Evolutionary conservation across 2,113 vertebrate species (phyloP).

Genomic region (Datnioides undecimradiatus): DNA sequence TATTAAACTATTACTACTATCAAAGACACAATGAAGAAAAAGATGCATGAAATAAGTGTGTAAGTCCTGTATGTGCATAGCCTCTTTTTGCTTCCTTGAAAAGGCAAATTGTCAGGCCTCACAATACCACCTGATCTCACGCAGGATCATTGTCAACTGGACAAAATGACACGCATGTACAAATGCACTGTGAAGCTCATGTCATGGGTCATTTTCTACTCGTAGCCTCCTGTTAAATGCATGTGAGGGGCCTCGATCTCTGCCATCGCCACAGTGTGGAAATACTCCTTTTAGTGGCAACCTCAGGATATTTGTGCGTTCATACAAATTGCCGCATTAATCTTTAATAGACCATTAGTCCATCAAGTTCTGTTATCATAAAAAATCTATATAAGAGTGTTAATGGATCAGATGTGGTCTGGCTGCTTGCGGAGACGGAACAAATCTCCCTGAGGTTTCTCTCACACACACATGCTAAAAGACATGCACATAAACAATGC

Average conservation of each 20-base stretch:
- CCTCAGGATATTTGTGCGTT: slow-evolving; percentile 49
- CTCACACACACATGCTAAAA: not conserved
- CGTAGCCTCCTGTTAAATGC: slow-evolving; percentile 19
- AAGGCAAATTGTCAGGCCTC: not conserved
- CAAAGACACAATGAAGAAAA: not conserved
- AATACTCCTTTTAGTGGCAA: slow-evolving; percentile 30
- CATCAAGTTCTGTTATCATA: slow-evolving; percentile 43
- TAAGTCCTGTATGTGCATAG: not conserved
- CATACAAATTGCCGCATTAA: slow-evolving; percentile 35
- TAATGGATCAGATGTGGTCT: slow-evolving; percentile 46
- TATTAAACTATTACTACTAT: not conserved
- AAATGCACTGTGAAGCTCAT: not conserved
- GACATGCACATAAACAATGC: not conserved
- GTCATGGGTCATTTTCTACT: slow-evolving; percentile 25
- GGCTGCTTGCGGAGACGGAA: slow-evolving; percentile 20
- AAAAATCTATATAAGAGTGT: slow-evolving; percentile 26
- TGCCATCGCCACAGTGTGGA: slow-evolving; percentile 26
- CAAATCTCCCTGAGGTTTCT: slow-evolving; percentile 1
- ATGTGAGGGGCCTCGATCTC: slow-evolving; percentile 13
- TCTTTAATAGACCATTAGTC: slow-evolving; percentile 35
- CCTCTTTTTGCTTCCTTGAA: not conserved
- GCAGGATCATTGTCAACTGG: not conserved
- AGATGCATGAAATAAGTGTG: not conserved
- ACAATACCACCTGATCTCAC: not conserved
- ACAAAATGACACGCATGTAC: not conserved